Conservation (phyloP, 2,888 invertebrate genomes). For the Tenthredo scrophulariae region DNA sequence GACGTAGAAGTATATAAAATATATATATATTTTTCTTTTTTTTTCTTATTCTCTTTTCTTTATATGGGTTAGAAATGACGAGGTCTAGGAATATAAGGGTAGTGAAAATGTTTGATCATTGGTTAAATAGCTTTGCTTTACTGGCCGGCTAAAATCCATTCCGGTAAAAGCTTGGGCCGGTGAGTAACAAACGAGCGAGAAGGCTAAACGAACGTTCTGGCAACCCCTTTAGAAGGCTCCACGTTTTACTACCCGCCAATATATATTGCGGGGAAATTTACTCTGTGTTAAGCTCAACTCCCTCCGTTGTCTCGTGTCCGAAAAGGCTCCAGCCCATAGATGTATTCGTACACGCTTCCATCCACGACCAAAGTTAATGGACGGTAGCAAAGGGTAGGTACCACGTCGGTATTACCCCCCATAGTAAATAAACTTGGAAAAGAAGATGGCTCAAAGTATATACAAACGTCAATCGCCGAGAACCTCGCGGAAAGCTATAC, state of each 20-base stretch:
- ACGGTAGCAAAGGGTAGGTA: constrained; percentile 25
- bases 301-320: constrained; percentile 26
- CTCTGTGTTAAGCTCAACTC: constrained; percentile 17
- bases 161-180: constrained; percentile 37
- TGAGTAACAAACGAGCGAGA: constrained; percentile 39
- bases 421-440: background rate
- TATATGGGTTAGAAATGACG: constrained; percentile 8
- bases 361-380: constrained; percentile 39
- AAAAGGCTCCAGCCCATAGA: background rate
- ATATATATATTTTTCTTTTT: background rate
- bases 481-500: no score
- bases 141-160: constrained; percentile 47
- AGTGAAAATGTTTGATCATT: constrained; percentile 37
- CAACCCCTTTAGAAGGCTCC: constrained; percentile 26
- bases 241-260: constrained; percentile 47
- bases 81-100: background rate
- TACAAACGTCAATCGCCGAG: no score
- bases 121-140: constrained; percentile 33
- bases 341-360: background rate
- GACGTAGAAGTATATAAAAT: background rate
- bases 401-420: background rate
- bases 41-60: background rate
- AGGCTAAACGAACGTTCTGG: constrained; percentile 28
- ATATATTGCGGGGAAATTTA: constrained; percentile 41
- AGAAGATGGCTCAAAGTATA: background rate